Evolutionary conservation across 2,113 vertebrate genomes (phyloP), one percentile per base, ranked within the genome.

Genomic region (Piliocolobus tephrosceles): DNA sequence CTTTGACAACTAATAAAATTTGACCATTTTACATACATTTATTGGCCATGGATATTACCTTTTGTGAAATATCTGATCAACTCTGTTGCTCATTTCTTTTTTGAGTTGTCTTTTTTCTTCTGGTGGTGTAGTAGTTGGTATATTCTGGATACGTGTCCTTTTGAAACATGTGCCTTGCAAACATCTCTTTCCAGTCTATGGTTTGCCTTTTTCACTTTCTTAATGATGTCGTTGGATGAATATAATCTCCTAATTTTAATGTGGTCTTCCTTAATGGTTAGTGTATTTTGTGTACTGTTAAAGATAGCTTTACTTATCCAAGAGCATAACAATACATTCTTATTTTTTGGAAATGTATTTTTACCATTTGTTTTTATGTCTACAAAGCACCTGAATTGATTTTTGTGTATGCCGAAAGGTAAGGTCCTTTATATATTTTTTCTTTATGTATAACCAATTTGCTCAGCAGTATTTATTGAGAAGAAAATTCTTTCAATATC

Each of bases 211-310:
- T 78, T 68, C 22, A 70, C 32, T 73, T 88, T 82, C 43, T 68
- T 80, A 95, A 50, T 94, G 27, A 40, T 75, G 17, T 75, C 16
- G 72, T 82, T 85, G 40, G n/a, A 58, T 79, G 57, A 94, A n/a
- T 76, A 76, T 81, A 86, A 78, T 84, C 35, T 87, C 35, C 64
- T 80, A 57, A 68, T 91, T 93, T 92, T 94, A 81, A 88, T 61
- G 27, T 47, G 40, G 8, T 40, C n/a, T 75, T 73, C 13, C 58
- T 88, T 92, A 90, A 40, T 55, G 4, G 23, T 88, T 81, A n/a
- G 27, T 32, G 1, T 0, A n/a, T 35, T 88, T 92, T 90, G 25
- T 81, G 10, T 76, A 30, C 17, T 80, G 9, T 94, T 96, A 90
- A 57, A 73, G 52, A 57, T 52, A 23, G n/a, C 27, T 64, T 93